Conservation (phyloP, 2,888 invertebrate genomes). For the Amphiduros pacificus region DNA sequence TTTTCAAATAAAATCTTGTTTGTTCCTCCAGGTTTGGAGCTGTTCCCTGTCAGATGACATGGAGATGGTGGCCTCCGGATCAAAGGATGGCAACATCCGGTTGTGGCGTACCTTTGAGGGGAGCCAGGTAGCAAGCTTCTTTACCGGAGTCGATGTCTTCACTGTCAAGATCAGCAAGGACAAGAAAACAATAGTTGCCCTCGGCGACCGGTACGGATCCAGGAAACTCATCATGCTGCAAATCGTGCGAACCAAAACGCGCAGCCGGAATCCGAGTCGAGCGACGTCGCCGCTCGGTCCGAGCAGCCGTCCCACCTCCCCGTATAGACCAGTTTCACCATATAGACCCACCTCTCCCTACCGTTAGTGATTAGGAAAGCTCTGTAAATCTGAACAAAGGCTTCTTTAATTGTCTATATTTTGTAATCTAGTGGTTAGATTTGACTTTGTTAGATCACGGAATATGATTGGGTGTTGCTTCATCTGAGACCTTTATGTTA, state of each 20-base stretch:
- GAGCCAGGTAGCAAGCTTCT: slow-evolving; percentile 53
- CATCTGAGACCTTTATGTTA: too few species aligned
- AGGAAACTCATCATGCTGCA: slow-evolving; percentile 59
- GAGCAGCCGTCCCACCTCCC: slow-evolving; percentile 7
- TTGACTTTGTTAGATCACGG: too few species aligned
- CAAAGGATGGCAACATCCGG: slow-evolving; percentile 56
- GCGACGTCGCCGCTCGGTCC: slow-evolving; percentile 19
- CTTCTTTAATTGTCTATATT: too few species aligned
- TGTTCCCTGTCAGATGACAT: slow-evolving; percentile 55
- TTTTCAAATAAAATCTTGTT: too few species aligned
- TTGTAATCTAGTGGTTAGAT: too few species aligned
- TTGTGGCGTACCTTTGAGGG: slow-evolving; percentile 56
- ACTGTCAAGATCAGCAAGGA: slow-evolving; percentile 56
- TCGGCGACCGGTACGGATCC: slow-evolving; percentile 57
- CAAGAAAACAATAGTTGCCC: slow-evolving; percentile 58
- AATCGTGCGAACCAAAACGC: slow-evolving; percentile 39
- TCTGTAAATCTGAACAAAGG: too few species aligned
- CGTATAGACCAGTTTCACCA: slow-evolving; percentile 8
- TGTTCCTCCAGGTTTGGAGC: slow-evolving; percentile 52
- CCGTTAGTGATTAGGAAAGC: background rate
- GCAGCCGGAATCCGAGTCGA: slow-evolving; percentile 19
- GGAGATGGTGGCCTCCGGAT: slow-evolving; percentile 57
- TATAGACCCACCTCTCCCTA: background rate
- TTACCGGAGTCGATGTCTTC: slow-evolving; percentile 58
- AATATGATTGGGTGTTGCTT: too few species aligned